Evolutionary conservation across 2,113 vertebrate genomes (phyloP), one percentile per base, ranked within the genome.

Genomic region (Speoplatyrhinus poulsoni): DNA sequence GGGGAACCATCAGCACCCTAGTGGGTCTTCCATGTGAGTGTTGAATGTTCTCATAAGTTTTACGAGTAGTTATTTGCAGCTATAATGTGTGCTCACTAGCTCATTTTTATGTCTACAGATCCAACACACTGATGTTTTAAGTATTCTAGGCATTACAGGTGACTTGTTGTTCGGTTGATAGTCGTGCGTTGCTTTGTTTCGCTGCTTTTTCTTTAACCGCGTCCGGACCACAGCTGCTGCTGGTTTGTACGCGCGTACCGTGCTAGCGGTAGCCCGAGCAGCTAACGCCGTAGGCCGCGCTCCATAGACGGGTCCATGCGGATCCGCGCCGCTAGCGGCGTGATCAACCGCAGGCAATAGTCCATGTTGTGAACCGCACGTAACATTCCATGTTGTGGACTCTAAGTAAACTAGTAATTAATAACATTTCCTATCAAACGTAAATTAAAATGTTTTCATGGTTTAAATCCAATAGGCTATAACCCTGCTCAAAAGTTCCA

Each of bases 11-110:
- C 66, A 88, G 88, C 47, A 9, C 69, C 4, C 46, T 64, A 0
- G 50, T 90, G n/a, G 84, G 84, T 26, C 65, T 88, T 15, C 77
- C 89, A 1, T 82, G 91, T 92, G 66, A 92, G 91, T 87, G 65
- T 80, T 61, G 0, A 33, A 19, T 50, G 6, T 36, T 53, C 57
- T 62, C 63, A 61, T 52, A 87, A 85, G 83, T 89, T 88, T 74
- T 74, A 15, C 1, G 58, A 62, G 59, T 79, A 79, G 60, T 64
- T 65, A 63, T 76, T 65, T 36, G 59, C 5, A 47, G 56, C 50
- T 1, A 4, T 54, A 26, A 26, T 26, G 16, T n/a, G 6, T n/a
- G 48, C 60, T 36, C 12, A 12, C 9, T 41, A 2, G 32, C 1
- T 3, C 0, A 9, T 17, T 3, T 61, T 6, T 63, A 46, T 12